Base-by-base conservation (phyloP, 2,888 invertebrate genomes). In the Crioceris asparagi region DNA sequence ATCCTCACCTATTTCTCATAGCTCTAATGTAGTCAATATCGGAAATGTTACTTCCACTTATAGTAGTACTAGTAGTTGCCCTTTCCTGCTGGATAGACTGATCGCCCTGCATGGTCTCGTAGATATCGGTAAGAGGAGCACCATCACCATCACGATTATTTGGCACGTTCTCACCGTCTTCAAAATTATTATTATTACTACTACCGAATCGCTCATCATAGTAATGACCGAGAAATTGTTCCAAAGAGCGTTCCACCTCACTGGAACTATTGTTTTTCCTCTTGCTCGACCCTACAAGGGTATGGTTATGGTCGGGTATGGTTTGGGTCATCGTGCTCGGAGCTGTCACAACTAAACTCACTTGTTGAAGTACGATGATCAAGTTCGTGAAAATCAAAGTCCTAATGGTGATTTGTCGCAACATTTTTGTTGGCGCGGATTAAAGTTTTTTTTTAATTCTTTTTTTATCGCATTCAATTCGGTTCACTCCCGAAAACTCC, bases 91-190 rank as follows among this genome's bases (percentile, higher is more conserved):
- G 12, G 32, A 15, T 32, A 3, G 51, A 48, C 30, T 51, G 49
- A 37, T 51, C 51, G 6, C 50, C 50, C 11, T 47, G 47, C 51
- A 51, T 51, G 12, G 39, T 44, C 25, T 50, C 51, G 34, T 50
- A 47, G 12, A 46, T 35, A 19, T 45, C 47, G 29, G 35, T 41
- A 11, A 38, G 40, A 34, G 44, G 18, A 32, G 29, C 25, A 10
- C 14, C 35, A 16, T 34, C 26, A 1, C 11, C n/a, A 11, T 31
- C 25, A 12, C 12, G 10, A 21, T 8, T 8, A 16, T n/a, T n/a
- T n/a, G 21, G 32, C 25, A 10, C 19, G 15, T 14, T 10, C 19
- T 10, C 11, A 26, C 31, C 17, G 16, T 6, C n/a, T 12, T 21
- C 32, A n/a, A 17, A 32, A 10, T 11, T 34, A 29, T 15, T 32